Conservation (phyloP, 2,888 invertebrate genomes). For the Microctonus brassicae region DNA sequence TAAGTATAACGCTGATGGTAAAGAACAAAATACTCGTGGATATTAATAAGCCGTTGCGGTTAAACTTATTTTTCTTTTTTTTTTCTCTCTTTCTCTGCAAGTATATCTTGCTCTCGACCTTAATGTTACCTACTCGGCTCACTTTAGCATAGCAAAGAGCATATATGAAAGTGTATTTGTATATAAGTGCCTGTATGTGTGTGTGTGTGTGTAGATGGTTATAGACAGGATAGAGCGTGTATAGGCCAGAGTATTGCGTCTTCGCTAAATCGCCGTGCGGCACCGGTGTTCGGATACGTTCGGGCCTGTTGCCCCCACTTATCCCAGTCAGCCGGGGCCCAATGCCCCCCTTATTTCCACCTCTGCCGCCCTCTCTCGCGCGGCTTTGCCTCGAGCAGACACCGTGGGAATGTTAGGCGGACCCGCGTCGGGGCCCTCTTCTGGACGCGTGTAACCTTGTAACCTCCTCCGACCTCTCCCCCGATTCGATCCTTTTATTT, state of each 20-base stretch:
- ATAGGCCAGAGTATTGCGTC: slow-evolving; percentile 36
- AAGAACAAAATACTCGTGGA: slow-evolving; percentile 22
- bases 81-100: slow-evolving; percentile 8
- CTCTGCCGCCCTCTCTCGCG: slow-evolving; percentile 44
- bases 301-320: slow-evolving; percentile 24
- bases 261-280: slow-evolving; percentile 31
- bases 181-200: background rate
- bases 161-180: background rate
- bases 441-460: slow-evolving; percentile 66
- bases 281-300: slow-evolving; percentile 46
- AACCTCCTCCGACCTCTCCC: slow-evolving; percentile 61
- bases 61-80: background rate
- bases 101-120: slow-evolving; percentile 16
- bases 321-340: slow-evolving; percentile 43
- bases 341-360: slow-evolving; percentile 46
- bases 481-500: slow-evolving; percentile 32
- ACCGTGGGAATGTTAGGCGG: slow-evolving; percentile 69
- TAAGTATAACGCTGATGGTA: background rate
- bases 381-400: slow-evolving; percentile 67
- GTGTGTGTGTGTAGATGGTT: background rate
- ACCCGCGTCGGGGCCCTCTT: slow-evolving; percentile 61
- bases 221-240: slow-evolving; percentile 5
- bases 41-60: slow-evolving; percentile 35
- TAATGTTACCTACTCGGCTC: slow-evolving; percentile 29
- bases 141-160: slow-evolving; percentile 6